Percentiles rank a stretch among this genome's conserved stretches.
Conservation (phyloP, 2,797 vertebrate species). For the Serranus cabrilla region DNA sequence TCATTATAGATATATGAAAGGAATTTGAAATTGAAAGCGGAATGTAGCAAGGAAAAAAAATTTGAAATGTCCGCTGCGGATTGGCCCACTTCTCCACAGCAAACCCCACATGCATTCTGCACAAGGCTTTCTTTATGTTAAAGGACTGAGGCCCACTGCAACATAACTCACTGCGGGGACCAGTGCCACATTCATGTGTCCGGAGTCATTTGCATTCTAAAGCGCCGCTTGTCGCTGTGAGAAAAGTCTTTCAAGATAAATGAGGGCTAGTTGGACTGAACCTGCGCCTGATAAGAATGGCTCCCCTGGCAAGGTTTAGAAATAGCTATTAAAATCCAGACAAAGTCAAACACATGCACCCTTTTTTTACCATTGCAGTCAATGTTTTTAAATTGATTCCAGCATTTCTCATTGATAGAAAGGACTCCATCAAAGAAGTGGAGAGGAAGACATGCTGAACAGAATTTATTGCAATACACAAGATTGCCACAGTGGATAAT, state of each 20-base stretch:
- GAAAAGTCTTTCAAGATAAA: constrained; percentile 86
- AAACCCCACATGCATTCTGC: constrained; percentile 48
- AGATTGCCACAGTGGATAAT: constrained; percentile 47
- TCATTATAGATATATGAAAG: constrained; percentile 1
- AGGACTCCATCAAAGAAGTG: constrained; percentile 46
- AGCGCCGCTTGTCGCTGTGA: constrained; percentile 81
- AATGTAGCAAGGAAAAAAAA: constrained; percentile 12
- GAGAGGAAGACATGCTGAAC: constrained; percentile 35
- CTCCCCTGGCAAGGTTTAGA: constrained; percentile 80
- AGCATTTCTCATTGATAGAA: constrained; percentile 51
- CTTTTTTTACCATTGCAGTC: constrained; percentile 35
- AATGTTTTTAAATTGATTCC: constrained; percentile 66
- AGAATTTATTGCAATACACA: constrained; percentile 44
- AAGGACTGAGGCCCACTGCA: constrained; percentile 70
- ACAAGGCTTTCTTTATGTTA: constrained; percentile 81
- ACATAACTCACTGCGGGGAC: constrained; percentile 81
- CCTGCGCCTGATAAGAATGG: constrained; percentile 82
- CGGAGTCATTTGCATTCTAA: constrained; percentile 87
- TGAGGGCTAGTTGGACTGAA: constrained; percentile 79
- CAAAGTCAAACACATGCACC: constrained; percentile 77
- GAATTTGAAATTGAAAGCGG: constrained; percentile 32
- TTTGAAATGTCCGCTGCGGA: constrained; percentile 9
- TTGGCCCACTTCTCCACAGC: constrained; percentile 33
- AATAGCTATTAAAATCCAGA: constrained; percentile 80
- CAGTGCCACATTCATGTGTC: constrained; percentile 85